A percentile compares a stretch with the other conserved stretches of the same genome.
Conservation (phyloP, 2,797 vertebrate genomes). For the Notoglanidium macrostoma region DNA sequence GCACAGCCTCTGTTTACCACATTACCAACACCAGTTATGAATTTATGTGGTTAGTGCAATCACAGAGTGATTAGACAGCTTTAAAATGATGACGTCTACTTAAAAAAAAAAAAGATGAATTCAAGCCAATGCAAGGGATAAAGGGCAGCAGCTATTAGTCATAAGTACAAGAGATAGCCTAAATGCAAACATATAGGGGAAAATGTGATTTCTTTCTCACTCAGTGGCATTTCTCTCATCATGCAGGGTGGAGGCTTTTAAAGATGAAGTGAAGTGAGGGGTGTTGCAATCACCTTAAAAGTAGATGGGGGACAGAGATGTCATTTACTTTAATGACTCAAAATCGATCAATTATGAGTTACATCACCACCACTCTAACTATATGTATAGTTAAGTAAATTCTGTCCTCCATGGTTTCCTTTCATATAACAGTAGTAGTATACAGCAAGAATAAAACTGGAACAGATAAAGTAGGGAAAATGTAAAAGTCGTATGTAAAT, state of each 20-base stretch:
- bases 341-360: background rate
- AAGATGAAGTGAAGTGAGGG: background rate
- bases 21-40: background rate
- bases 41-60: constrained; percentile 34
- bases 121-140: background rate
- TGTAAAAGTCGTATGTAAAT: background rate
- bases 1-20: background rate
- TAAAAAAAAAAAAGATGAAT: background rate
- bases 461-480: background rate
- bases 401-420: background rate
- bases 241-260: background rate
- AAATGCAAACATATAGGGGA: background rate
- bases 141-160: constrained; percentile 16
- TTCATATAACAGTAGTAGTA: background rate
- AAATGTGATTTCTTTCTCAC: background rate
- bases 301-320: background rate
- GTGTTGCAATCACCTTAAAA: background rate
- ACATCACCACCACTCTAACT: background rate
- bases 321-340: background rate
- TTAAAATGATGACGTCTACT: background rate
- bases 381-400: background rate
- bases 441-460: background rate
- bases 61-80: constrained; percentile 19
- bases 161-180: background rate
- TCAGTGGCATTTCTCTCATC: background rate